Conservation (phyloP, 2,797 vertebrate genomes). For the Tarsius wallacei region DNA sequence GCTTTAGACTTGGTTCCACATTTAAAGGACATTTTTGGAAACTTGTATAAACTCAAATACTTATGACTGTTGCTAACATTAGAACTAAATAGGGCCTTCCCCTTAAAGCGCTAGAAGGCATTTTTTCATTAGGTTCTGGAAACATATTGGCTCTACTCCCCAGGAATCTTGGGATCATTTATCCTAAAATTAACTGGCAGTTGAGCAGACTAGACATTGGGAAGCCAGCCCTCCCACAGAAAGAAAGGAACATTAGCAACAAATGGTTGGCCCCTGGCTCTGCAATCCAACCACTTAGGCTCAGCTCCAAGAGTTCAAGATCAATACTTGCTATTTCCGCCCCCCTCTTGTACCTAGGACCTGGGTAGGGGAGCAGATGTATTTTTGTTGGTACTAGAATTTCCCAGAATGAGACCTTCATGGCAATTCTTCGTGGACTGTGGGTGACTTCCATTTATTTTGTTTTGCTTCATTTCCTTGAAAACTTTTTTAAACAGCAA, state of each 20-base stretch:
- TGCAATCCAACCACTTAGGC: not conserved
- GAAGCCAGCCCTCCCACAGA: constrained; percentile 59
- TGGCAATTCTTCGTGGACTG: too few relatives aligned
- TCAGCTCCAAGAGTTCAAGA: constrained; percentile 18
- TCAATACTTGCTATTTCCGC: not conserved
- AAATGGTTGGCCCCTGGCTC: not conserved
- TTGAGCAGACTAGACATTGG: constrained; percentile 64
- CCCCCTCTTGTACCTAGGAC: not conserved
- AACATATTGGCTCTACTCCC: constrained; percentile 66
- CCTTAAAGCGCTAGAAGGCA: constrained; percentile 63
- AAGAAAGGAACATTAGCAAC: constrained; percentile 49
- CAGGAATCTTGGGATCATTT: constrained; percentile 66
- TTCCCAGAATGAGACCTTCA: not conserved
- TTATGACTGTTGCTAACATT: constrained; percentile 79
- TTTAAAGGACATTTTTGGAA: constrained; percentile 81
- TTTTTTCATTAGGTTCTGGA: constrained; percentile 69
- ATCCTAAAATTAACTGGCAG: constrained; percentile 74
- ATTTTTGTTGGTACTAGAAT: too few relatives aligned
- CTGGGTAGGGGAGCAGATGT: not conserved
- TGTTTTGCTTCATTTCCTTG: too few relatives aligned
- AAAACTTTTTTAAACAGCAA: not conserved
- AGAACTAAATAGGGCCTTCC: constrained; percentile 70
- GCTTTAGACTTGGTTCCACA: constrained; percentile 85
- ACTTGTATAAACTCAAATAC: constrained; percentile 78
- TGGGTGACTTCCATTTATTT: too few relatives aligned